phyloP scores from a whole-genome alignment of 1,140 invertebrate species.

The Bombus polaris region DNA sequence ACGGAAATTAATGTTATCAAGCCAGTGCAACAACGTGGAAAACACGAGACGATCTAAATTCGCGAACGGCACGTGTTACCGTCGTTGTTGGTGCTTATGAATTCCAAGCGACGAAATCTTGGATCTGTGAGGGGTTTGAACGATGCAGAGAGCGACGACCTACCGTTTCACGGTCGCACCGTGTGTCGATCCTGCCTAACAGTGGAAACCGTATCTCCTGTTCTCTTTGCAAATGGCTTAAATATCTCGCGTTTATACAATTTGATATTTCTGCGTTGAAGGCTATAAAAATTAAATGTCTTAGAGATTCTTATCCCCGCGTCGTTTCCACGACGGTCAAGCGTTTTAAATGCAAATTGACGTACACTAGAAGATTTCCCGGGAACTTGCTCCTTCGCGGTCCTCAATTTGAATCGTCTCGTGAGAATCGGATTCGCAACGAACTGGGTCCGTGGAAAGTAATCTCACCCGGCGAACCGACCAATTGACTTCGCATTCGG shows the following conservation, averaged over 20 bases:
- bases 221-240: neutral
- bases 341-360: neutral
- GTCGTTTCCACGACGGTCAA: neutral
- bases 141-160: neutral
- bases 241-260: neutral
- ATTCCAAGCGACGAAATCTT: constrained; percentile 20
- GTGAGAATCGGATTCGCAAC: neutral
- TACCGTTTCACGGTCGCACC: neutral
- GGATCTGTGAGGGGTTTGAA: neutral
- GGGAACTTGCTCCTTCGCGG: constrained; percentile 14
- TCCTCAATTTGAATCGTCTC: neutral
- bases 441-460: neutral
- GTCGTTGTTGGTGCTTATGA: constrained; percentile 37
- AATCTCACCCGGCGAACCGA: constrained; percentile 3
- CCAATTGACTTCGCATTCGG: constrained; percentile 46
- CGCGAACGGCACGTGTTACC: constrained; percentile 41
- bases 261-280: neutral
- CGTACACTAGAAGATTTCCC: neutral
- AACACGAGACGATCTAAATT: constrained; percentile 50
- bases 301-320: neutral
- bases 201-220: neutral
- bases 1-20: constrained; percentile 66
- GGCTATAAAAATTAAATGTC: neutral
- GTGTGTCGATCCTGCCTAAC: constrained; percentile 3
- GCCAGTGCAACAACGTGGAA: constrained; percentile 17